Percentiles rank a stretch among this genome's conserved stretches.
phyloP scores from a whole-genome alignment of 2,113 vertebrate genomes.

The Passer domesticus region DNA sequence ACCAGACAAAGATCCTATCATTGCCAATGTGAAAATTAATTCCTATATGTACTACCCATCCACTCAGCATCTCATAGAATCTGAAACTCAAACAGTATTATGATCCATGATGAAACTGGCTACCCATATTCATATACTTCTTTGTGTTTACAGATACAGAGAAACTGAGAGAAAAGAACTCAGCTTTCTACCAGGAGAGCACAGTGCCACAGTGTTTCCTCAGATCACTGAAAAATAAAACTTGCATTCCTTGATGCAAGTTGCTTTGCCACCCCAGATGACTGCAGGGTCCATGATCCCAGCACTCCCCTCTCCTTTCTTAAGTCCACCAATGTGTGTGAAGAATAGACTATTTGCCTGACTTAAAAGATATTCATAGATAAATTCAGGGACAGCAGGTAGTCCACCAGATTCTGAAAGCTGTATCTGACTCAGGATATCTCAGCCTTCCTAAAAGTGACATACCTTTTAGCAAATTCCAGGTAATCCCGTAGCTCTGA shows the following conservation, averaged over 20 bases:
- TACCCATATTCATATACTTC: neutral
- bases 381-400: neutral
- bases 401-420: neutral
- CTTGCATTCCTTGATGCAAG: neutral
- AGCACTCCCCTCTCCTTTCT: neutral
- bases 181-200: neutral
- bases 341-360: neutral
- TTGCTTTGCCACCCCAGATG: neutral
- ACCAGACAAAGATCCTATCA: neutral
- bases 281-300: neutral
- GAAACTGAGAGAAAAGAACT: neutral
- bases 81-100: neutral
- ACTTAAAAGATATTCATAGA: neutral
- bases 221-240: neutral
- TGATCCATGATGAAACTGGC: neutral
- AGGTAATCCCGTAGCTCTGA: constrained; percentile 86
- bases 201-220: neutral
- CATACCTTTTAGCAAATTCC: constrained; percentile 93
- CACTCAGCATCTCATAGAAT: neutral
- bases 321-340: neutral
- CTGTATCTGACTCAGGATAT: neutral
- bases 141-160: neutral
- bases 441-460: neutral
- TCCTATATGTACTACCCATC: neutral
- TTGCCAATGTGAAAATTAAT: neutral